These are phyloP conservation scores for Ariopsis seemanni DNA, from an alignment of 2,113 vertebrate genomes.

Conservation along the genomic window DNA sequence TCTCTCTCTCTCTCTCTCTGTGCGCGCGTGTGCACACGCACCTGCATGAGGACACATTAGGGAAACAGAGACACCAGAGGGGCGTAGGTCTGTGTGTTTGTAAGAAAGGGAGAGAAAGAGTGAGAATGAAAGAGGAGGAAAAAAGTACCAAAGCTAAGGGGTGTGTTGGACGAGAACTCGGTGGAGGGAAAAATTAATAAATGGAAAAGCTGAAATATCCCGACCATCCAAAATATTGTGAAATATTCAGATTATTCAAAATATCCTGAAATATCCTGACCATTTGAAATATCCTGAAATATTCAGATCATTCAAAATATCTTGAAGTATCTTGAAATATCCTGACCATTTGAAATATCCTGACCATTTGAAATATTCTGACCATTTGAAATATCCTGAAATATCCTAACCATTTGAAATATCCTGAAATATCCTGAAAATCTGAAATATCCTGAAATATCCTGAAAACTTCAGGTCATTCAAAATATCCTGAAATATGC, in stretches of 20 bases:
- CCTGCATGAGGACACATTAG: slow-evolving; percentile 58
- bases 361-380: too few relatives aligned
- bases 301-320: too few relatives aligned
- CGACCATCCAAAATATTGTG: not conserved
- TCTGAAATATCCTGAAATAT: too few relatives aligned
- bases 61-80: slow-evolving; percentile 73
- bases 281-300: too few relatives aligned
- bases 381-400: too few relatives aligned
- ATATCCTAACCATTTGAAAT: too few relatives aligned
- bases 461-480: too few relatives aligned
- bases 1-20: slow-evolving; percentile 49
- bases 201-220: not conserved
- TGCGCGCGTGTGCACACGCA: slow-evolving; percentile 34
- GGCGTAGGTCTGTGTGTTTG: slow-evolving; percentile 73
- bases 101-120: slow-evolving; percentile 46
- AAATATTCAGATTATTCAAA: not conserved
- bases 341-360: too few relatives aligned
- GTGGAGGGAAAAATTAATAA: not conserved
- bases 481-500: too few relatives aligned
- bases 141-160: not conserved
- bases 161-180: slow-evolving; percentile 4
- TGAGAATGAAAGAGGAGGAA: slow-evolving; percentile 1
- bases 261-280: not conserved
- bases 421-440: too few relatives aligned
- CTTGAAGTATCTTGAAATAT: too few relatives aligned